phyloP scores from a whole-genome alignment of 1,140 invertebrate genomes.

The Nymphalis io region DNA sequence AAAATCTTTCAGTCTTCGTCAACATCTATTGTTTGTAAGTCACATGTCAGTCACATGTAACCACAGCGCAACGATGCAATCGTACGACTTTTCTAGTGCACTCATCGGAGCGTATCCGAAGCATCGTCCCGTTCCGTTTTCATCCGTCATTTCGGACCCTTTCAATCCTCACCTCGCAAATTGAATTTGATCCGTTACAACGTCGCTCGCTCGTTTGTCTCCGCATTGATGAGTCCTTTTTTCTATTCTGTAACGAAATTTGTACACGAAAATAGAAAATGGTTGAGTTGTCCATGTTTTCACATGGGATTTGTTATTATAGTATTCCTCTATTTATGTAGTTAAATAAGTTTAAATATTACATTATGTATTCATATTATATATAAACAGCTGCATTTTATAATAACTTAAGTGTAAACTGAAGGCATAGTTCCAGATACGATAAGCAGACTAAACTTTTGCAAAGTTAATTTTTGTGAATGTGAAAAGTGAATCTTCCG shows the following conservation, averaged over 20 bases:
- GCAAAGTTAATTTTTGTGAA: too few species aligned
- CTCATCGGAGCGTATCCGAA: constrained; percentile 20
- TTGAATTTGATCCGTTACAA: constrained; percentile 75
- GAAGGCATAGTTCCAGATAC: too few species aligned
- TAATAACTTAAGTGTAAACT: too few species aligned
- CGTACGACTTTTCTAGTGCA: constrained; percentile 31
- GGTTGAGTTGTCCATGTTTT: constrained; percentile 28
- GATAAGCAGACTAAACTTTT: too few species aligned
- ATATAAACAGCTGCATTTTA: too few species aligned
- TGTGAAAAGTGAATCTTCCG: too few species aligned
- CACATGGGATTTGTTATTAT: constrained; percentile 25
- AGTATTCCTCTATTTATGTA: constrained; percentile 2
- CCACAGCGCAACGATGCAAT: constrained; percentile 27
- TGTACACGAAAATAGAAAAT: constrained; percentile 41
- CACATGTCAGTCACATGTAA: constrained; percentile 20
- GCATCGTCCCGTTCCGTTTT: constrained; percentile 42
- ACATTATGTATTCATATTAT: not conserved
- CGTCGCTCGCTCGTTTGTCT: constrained; percentile 67
- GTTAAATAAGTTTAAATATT: not conserved
- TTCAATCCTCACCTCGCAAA: constrained; percentile 71
- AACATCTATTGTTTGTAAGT: constrained; percentile 11
- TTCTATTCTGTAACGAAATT: constrained; percentile 51
- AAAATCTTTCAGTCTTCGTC: constrained; percentile 11
- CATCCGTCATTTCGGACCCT: constrained; percentile 65
- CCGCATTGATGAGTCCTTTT: constrained; percentile 61